Conservation (phyloP, 2,888 invertebrate genomes). For the Leptopterna dolabrata region DNA sequence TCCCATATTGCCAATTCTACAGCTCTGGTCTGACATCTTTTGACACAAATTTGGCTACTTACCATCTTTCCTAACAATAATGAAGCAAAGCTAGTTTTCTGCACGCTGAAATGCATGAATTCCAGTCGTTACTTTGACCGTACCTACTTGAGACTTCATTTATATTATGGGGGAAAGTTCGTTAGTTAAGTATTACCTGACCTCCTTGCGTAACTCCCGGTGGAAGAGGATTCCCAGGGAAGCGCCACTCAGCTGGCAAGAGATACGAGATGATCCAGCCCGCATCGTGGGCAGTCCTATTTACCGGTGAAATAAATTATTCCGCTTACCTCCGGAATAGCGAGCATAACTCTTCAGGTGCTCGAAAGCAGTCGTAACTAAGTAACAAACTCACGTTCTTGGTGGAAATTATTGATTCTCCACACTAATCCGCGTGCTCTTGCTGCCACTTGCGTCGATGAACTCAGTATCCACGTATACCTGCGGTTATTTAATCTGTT, state of each 20-base stretch:
- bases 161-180: background rate
- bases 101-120: too few species aligned
- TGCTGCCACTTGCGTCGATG: background rate
- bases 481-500: too few species aligned
- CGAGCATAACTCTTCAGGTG: background rate
- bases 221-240: background rate
- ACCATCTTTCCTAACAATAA: too few species aligned
- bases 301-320: conserved; percentile 3
- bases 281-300: background rate
- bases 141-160: background rate
- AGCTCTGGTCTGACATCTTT: too few species aligned
- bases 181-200: background rate
- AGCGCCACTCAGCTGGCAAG: background rate
- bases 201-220: background rate
- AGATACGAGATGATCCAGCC: background rate
- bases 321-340: background rate
- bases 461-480: too few species aligned
- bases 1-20: too few species aligned
- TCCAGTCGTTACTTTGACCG: background rate
- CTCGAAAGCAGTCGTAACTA: background rate
- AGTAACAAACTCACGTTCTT: background rate
- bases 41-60: too few species aligned
- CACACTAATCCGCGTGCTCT: background rate
- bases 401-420: background rate
- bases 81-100: too few species aligned